Percentiles rank a stretch among this genome's conserved stretches.
These are phyloP conservation scores for Calliphora vicina DNA, from an alignment of 1,140 invertebrate genomes.

Conservation along the genomic window DNA sequence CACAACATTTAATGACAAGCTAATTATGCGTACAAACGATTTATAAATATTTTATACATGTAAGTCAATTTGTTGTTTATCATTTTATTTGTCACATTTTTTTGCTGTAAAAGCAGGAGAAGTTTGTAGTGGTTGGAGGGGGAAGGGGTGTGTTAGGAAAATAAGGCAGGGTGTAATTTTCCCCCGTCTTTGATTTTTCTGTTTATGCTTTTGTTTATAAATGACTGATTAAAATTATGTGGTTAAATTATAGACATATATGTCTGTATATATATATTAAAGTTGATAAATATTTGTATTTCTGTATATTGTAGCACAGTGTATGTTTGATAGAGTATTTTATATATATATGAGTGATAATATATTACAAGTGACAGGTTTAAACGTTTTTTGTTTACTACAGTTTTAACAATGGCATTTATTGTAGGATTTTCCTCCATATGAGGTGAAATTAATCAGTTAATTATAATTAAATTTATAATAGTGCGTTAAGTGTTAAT, in stretches of 20 bases:
- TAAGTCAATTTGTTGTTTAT: conserved; percentile 28
- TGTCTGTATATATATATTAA: neutral
- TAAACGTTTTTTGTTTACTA: neutral
- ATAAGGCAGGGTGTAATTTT: too few relatives aligned
- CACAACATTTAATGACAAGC: conserved; percentile 39
- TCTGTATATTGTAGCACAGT: too few relatives aligned
- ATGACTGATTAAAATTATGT: conserved; percentile 33
- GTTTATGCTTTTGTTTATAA: neutral
- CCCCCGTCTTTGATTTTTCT: too few relatives aligned
- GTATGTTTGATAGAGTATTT: too few relatives aligned
- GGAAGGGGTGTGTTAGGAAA: neutral
- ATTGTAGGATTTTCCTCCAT: neutral
- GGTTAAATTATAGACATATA: conserved; percentile 17
- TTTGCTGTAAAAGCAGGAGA: too few relatives aligned
- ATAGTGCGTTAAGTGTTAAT: neutral
- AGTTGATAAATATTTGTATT: too few relatives aligned
- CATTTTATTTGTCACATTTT: neutral
- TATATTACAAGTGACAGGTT: neutral
- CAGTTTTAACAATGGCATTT: neutral
- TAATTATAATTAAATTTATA: conserved; percentile 7
- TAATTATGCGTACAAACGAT: conserved; percentile 41
- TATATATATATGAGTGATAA: neutral
- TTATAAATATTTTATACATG: conserved; percentile 41
- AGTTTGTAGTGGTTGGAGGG: too few relatives aligned
- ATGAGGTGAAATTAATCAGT: neutral